A percentile compares a stretch with the other conserved stretches of the same genome.
Evolutionary conservation across 2,113 vertebrate genomes (phyloP).

Genomic region (Bos indicus): DNA sequence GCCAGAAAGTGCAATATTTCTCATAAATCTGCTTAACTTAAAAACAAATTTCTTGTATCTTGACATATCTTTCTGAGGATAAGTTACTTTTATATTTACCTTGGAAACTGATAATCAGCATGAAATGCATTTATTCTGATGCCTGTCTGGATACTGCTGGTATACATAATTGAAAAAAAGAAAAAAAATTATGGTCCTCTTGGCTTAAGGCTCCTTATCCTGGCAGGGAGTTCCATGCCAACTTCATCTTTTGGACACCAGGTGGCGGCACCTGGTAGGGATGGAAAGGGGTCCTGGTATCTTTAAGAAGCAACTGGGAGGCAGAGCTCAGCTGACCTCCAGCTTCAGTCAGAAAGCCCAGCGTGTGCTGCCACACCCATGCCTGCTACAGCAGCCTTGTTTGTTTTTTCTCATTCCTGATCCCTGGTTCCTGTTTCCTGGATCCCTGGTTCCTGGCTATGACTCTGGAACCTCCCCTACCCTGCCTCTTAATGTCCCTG

Average conservation of each 20-base stretch:
- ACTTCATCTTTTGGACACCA: conserved; percentile 25
- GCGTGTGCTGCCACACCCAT: background rate
- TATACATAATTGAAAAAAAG: background rate
- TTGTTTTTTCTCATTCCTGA: background rate
- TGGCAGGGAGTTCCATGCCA: background rate
- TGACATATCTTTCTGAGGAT: conserved; percentile 42
- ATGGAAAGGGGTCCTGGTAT: background rate
- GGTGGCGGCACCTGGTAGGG: conserved; percentile 33
- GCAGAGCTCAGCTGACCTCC: background rate
- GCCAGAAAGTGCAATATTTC: background rate
- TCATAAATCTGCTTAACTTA: conserved; percentile 8
- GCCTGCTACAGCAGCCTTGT: background rate
- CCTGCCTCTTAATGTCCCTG: background rate
- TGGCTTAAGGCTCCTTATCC: background rate
- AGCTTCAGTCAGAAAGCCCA: background rate
- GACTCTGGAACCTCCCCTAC: background rate
- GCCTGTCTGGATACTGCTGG: background rate
- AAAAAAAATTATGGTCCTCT: background rate
- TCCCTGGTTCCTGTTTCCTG: background rate
- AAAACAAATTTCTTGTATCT: conserved; percentile 16
- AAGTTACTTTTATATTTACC: conserved; percentile 38
- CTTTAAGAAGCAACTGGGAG: background rate
- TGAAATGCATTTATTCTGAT: conserved; percentile 31
- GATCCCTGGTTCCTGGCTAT: background rate
- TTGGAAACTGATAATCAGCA: conserved; percentile 23